phyloP scores from a whole-genome alignment of 1,140 invertebrate species.

The Zaprionus taronus region DNA sequence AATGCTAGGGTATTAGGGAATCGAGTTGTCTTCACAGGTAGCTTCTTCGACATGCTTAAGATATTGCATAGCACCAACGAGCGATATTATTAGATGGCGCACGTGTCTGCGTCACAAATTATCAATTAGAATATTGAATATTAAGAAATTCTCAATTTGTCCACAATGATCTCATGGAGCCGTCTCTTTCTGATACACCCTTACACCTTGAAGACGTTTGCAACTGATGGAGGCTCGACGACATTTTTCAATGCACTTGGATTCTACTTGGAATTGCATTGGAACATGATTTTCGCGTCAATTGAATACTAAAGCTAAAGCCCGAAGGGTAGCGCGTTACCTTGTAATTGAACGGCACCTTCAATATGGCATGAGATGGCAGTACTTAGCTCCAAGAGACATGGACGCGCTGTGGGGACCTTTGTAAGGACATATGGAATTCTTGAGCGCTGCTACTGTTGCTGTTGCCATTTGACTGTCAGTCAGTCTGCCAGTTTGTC shows the following conservation, averaged over 20 bases:
- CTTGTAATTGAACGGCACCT: slow-evolving; percentile 5
- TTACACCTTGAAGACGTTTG: background rate
- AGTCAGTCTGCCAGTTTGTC: background rate
- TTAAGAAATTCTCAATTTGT: background rate
- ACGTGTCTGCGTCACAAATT: background rate
- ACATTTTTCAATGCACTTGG: background rate
- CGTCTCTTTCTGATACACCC: background rate
- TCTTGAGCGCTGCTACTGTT: background rate
- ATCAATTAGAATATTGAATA: slow-evolving; percentile 1
- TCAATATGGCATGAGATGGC: background rate
- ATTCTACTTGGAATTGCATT: background rate
- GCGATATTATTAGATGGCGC: background rate
- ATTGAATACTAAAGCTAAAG: background rate
- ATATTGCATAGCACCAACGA: slow-evolving; percentile 4
- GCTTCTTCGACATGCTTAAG: background rate
- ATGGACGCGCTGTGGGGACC: background rate
- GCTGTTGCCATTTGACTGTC: background rate
- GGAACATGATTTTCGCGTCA: too few species aligned
- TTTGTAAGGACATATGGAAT: slow-evolving; percentile 3
- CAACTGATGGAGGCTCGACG: too few species aligned
- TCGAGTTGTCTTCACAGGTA: background rate
- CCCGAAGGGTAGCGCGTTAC: background rate
- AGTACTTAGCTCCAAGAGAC: background rate
- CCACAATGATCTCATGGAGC: background rate
- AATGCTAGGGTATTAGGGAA: background rate